Conservation (phyloP, 1,140 invertebrate genomes). For the Campoletis sonorensis region DNA sequence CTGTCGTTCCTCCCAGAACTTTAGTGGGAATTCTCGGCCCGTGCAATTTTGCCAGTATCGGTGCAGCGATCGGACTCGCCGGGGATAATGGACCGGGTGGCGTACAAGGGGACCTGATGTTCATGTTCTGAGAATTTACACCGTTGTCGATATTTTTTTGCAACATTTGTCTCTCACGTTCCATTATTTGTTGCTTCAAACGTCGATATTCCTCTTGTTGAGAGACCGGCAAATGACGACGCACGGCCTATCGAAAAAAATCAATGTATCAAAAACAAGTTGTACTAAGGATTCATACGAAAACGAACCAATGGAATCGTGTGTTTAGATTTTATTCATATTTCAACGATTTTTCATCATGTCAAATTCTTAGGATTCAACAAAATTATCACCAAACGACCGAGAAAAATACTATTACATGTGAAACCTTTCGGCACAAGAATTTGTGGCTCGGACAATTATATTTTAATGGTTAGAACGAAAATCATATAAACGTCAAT, state of each 20-base stretch:
- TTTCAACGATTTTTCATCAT: no score
- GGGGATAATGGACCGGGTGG: constrained; percentile 46
- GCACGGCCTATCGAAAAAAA: constrained; percentile 69
- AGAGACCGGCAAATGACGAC: constrained; percentile 70
- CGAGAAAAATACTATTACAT: no score
- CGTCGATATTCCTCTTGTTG: constrained; percentile 74
- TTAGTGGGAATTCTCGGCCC: background rate
- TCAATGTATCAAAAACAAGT: background rate
- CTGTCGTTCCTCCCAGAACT: background rate
- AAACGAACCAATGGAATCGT: no score
- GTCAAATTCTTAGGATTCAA: no score
- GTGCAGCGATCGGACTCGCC: constrained; percentile 36
- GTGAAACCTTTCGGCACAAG: no score
- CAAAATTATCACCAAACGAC: no score
- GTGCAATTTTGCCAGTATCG: background rate
- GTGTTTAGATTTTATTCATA: no score
- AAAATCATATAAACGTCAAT: no score
- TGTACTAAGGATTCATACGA: background rate
- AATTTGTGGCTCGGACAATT: no score
- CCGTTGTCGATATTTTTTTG: constrained; percentile 53
- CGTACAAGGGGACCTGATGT: constrained; percentile 15
- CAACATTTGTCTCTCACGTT: constrained; percentile 65
- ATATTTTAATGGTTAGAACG: no score
- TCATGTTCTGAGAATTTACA: constrained; percentile 24
- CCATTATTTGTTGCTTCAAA: constrained; percentile 71